Base-by-base conservation (phyloP, 2,888 invertebrate species). In the Drosophila bunnanda region DNA sequence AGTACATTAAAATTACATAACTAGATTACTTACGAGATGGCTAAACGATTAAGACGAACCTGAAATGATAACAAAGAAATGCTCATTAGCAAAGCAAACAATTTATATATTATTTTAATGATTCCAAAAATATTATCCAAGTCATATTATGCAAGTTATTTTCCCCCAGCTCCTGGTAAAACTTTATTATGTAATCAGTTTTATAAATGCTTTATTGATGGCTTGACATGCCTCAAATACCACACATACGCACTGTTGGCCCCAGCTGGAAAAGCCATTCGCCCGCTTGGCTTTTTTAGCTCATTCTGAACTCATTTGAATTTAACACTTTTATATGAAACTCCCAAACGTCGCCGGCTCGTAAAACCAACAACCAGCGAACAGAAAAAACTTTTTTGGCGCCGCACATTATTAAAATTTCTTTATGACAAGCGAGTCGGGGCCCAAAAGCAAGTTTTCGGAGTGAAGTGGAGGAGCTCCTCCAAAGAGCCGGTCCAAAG, bases 401-500 rank as follows among this genome's bases (percentile, higher is more conserved):
- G 88, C 88, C 88, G 79, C 89, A 87, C 90, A 85, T 88, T 88
- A 88, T 89, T 90, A 90, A 88, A 89, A 87, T 89, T 81, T 78
- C 78, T 81, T 85, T 89, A 85, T 85, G 89, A 85, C 84, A 89
- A 83, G 71, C 88, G 75, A 74, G 75, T 57, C 65, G 46, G 65
- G 65, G 62, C 48, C 65, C 64, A 48, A 64, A 64, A 64, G 64
- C 70, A 69, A 67, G 67, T 66, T 66, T n/a, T 57, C 53, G 22
- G 53, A 39, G 65, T 53, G 52, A 56, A 28, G 28, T 44, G 73
- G 62, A 79, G 70, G 58, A 67, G 84, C 78, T 65, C 65, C 78
- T 59, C 68, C 60, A 32, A 55, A 75, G 81, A 75, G 79, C 60
- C 76, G 72, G 59, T 50, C 72, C 60, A 72, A 70, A 75, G 75